phyloP scores from a whole-genome alignment of 2,888 invertebrate species.

The Hirtodrosophila alboralis region DNA sequence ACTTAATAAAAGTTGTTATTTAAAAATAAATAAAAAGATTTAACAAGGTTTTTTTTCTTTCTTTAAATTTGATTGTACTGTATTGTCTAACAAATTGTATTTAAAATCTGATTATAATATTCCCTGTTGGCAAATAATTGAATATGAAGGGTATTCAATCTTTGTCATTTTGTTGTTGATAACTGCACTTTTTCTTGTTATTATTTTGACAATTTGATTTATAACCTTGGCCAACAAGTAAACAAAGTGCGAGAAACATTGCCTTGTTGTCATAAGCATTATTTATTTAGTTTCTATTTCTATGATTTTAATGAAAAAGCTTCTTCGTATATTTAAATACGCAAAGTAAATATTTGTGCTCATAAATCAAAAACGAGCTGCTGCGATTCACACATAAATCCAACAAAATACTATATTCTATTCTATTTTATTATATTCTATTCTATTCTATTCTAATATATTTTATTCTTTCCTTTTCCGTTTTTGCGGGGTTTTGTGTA shows the following conservation, averaged over 20 bases:
- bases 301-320: conserved; percentile 62
- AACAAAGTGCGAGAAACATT: conserved; percentile 42
- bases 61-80: no score
- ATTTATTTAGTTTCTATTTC: conserved; percentile 64
- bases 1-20: no score
- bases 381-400: conserved; percentile 44
- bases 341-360: conserved; percentile 50
- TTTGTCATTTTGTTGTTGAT: background rate
- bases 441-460: conserved; percentile 6
- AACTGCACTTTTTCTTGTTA: no score
- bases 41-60: no score
- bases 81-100: no score
- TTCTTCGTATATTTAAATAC: conserved; percentile 54
- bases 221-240: conserved; percentile 59
- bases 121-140: no score
- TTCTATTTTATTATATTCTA: conserved; percentile 13
- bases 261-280: conserved; percentile 52
- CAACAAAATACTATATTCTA: conserved; percentile 26
- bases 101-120: no score
- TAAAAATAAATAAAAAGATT: no score
- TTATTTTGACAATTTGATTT: conserved; percentile 58
- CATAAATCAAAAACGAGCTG: conserved; percentile 57
- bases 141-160: conserved; percentile 9
- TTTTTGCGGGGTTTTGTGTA: conserved; percentile 17
- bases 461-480: conserved; percentile 1